Conservation (phyloP, 1,140 invertebrate genomes). For the Solenopsis invicta region DNA sequence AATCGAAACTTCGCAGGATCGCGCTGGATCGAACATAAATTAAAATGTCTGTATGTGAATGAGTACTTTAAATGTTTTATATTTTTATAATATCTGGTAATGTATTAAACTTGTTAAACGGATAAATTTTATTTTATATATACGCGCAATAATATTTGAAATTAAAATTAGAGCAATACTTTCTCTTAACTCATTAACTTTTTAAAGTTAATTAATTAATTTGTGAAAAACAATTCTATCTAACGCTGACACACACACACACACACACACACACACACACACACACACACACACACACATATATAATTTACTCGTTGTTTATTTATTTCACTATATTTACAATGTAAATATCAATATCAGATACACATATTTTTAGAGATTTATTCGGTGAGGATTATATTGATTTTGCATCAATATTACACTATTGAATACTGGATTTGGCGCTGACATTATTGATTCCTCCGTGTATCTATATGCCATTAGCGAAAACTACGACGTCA, state of each 20-base stretch:
- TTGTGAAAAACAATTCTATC: neutral
- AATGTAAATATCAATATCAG: neutral
- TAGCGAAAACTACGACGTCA: conserved; percentile 59
- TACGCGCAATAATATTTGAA: neutral
- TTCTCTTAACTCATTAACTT: neutral
- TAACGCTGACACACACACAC: neutral
- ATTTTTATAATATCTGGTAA: neutral
- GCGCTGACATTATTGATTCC: conserved; percentile 47
- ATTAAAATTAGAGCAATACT: neutral
- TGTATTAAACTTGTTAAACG: conserved; percentile 13
- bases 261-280: neutral
- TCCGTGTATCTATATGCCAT: conserved; percentile 49
- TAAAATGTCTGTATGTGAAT: conserved; percentile 38
- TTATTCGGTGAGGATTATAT: conserved; percentile 43
- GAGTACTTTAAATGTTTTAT: conserved; percentile 18
- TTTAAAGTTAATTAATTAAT: conserved; percentile 18
- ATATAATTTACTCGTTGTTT: neutral
- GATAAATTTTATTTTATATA: conserved; percentile 1
- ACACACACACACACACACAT: neutral
- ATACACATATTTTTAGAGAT: neutral
- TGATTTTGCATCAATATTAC: conserved; percentile 58
- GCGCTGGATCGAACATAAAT: conserved; percentile 52
- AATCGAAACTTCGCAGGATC: conserved; percentile 54
- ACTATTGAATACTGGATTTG: conserved; percentile 37
- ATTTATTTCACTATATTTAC: conserved; percentile 6